Evolutionary conservation across 2,888 invertebrate species (phyloP), one percentile per base, ranked within the genome.

Genomic region (Epinotia bilunana): DNA sequence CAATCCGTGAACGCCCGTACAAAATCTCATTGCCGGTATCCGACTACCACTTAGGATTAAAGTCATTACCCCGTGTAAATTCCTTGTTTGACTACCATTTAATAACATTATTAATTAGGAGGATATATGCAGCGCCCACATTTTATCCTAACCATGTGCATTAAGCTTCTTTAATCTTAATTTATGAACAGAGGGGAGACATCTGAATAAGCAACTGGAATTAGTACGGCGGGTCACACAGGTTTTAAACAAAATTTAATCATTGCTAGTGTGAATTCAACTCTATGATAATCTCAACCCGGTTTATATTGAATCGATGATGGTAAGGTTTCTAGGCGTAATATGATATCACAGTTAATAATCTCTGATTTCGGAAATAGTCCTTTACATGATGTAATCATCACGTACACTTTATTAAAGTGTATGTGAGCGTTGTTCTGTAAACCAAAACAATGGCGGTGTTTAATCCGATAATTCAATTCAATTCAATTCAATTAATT

Each of bases 191-290:
- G 77, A 84, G 84, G 87, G 87, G 86, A 82, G 81, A 87, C 86
- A 72, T 87, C 86, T 88, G 88, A 87, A 89, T 87, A 88, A 87
- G 88, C 89, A 89, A 87, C 87, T 83, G 85, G 84, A 84, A 86
- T 87, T 85, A 85, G 83, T 84, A 80, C 63, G 78, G 78, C 74
- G 86, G 82, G 82, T 83, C 81, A 81, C 78, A 79, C 60, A 75
- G 67, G 4, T 39, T 71, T 49, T 18, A 23, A 20, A 23, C 70
- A 16, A 67, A 12, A 20, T 46, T 33, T 12, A 23, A 43, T 60
- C 63, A 9, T 4, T 3, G 1, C 20, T 57, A 65, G 16, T 68
- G 20, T 18, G 79, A 73, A 74, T 60, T 65, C 20, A 74, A 74
- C 77, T 58, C 61, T 80, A 78, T 62, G 0, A 0, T 2, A 3